phyloP scores from a whole-genome alignment of 2,113 vertebrate genomes.

The Calyptomena viridis region DNA sequence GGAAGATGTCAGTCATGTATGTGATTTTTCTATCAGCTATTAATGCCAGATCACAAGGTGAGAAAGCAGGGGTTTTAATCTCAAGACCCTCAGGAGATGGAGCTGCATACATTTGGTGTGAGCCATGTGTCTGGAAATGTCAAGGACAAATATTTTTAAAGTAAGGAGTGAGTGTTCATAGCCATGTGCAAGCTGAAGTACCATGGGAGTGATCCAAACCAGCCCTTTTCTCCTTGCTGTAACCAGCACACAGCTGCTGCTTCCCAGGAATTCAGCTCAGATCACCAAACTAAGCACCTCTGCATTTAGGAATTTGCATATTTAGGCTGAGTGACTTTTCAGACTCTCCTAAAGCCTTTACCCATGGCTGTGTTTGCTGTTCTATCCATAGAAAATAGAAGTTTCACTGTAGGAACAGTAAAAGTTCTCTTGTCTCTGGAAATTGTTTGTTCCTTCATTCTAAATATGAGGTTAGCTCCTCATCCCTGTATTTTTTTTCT shows the following conservation, averaged over 20 bases:
- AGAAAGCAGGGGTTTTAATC: conserved; percentile 62
- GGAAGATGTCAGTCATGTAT: conserved; percentile 69
- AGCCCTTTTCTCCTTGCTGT: neutral
- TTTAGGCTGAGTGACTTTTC: neutral
- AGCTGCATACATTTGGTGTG: conserved; percentile 45
- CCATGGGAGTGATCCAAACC: neutral
- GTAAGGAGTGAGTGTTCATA: neutral
- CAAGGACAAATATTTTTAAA: conserved; percentile 36
- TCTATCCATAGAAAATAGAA: neutral
- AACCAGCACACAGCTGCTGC: neutral
- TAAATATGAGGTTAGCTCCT: neutral
- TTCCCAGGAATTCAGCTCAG: neutral
- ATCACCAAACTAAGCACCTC: neutral
- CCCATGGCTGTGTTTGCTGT: neutral
- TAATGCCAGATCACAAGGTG: conserved; percentile 63
- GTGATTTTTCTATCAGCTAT: conserved; percentile 61
- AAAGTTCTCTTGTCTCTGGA: neutral
- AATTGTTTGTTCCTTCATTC: neutral
- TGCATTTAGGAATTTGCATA: neutral
- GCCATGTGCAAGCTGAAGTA: neutral
- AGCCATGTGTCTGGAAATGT: conserved; percentile 52
- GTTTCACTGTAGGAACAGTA: neutral
- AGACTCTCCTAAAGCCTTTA: neutral
- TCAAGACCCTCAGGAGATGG: conserved; percentile 60
- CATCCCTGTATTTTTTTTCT: neutral